Conservation (phyloP, 2,113 vertebrate genomes). For the Grus americana region DNA sequence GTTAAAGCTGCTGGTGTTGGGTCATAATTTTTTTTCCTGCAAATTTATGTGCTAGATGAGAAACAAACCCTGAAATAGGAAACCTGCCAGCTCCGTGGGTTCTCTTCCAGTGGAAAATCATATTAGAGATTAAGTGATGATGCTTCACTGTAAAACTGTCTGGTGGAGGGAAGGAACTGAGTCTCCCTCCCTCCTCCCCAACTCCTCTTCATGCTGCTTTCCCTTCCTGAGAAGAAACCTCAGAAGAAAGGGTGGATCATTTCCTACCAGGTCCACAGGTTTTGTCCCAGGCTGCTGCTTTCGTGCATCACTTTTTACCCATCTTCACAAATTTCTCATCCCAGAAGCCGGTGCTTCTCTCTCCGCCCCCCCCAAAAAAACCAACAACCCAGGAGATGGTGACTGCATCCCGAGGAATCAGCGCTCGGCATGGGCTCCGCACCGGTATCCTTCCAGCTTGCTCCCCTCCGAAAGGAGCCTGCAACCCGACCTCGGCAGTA, state of each 20-base stretch:
- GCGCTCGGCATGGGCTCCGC: fast-evolving
- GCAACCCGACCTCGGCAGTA: background rate
- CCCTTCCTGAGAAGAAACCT: background rate
- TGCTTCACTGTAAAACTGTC: slow-evolving; percentile 2
- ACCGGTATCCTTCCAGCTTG: background rate
- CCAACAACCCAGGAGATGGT: background rate
- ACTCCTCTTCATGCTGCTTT: background rate
- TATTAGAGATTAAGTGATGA: slow-evolving; percentile 17
- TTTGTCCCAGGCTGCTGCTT: background rate
- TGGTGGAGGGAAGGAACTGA: background rate
- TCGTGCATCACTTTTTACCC: background rate
- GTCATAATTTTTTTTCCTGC: background rate
- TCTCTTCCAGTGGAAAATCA: slow-evolving; percentile 9
- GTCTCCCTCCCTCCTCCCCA: background rate
- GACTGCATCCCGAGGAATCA: background rate
- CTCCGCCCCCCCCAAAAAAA: background rate
- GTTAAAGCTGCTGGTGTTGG: background rate
- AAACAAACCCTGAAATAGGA: slow-evolving; percentile 23
- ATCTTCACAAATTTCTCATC: background rate
- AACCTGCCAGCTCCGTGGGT: background rate
- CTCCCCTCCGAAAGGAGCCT: background rate
- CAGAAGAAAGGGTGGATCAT: background rate
- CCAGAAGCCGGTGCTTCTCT: background rate
- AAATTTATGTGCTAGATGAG: background rate
- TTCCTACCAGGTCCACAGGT: background rate